Conservation (phyloP, 2,113 vertebrate species). For the Phalacrocorax aristotelis region DNA sequence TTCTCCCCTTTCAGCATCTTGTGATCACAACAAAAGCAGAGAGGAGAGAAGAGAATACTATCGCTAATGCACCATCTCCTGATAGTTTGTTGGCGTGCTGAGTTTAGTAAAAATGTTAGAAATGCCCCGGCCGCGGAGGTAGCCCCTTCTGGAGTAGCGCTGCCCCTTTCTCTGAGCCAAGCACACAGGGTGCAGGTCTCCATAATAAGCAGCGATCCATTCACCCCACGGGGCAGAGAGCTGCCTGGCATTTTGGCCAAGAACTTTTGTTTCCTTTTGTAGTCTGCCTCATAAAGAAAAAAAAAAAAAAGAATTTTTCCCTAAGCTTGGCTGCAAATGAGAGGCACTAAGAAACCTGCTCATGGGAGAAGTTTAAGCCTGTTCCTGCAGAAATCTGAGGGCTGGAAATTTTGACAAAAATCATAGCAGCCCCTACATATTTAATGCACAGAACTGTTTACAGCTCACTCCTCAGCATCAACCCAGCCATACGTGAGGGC, state of each 20-base stretch:
- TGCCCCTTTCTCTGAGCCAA: rapidly evolving
- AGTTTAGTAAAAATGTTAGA: background rate
- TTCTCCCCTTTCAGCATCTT: background rate
- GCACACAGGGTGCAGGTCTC: background rate
- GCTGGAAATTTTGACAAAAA: background rate
- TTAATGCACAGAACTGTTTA: background rate
- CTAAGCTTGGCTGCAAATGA: background rate
- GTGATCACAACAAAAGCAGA: background rate
- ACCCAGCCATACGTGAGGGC: background rate
- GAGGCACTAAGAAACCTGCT: background rate
- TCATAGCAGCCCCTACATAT: background rate
- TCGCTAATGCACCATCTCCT: background rate
- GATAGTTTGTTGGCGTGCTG: background rate
- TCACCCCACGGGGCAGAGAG: background rate
- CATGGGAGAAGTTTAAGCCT: background rate
- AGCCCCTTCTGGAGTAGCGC: background rate
- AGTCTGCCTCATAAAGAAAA: background rate
- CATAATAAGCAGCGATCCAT: rapidly evolving
- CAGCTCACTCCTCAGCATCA: background rate
- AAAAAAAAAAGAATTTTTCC: background rate
- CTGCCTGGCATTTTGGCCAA: background rate
- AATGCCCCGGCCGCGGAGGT: background rate
- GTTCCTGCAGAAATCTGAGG: background rate
- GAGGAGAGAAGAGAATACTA: background rate
- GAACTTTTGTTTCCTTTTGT: background rate